Conservation (phyloP, 2,113 vertebrate genomes). For the Lycaon pictus region DNA sequence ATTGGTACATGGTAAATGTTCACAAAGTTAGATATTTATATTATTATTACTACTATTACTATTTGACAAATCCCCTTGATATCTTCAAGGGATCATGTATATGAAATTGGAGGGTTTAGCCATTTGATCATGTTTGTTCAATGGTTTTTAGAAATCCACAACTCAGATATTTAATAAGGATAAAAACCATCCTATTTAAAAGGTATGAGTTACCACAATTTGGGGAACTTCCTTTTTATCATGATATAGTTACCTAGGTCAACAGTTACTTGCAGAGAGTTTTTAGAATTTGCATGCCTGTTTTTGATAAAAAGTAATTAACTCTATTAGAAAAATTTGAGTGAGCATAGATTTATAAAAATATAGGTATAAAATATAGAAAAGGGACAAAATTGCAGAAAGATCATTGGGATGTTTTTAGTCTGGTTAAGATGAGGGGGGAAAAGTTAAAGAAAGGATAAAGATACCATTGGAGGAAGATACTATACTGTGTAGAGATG, state of each 20-base stretch:
- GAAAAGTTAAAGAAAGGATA: not conserved
- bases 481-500: not conserved
- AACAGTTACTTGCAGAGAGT: not conserved
- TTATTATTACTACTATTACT: not conserved
- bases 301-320: conserved; percentile 15
- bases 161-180: not conserved
- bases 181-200: not conserved
- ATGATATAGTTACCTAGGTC: not conserved
- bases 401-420: not conserved
- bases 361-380: not conserved
- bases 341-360: not conserved
- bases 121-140: not conserved
- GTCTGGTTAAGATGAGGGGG: not conserved
- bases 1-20: not conserved
- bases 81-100: not conserved
- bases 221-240: not conserved
- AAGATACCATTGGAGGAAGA: not conserved
- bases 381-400: not conserved
- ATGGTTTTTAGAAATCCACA: not conserved
- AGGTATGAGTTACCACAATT: not conserved
- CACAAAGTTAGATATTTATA: not conserved
- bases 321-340: not conserved
- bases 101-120: not conserved
- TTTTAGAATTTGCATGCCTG: not conserved
- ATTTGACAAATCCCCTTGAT: not conserved